A percentile compares a stretch with the other conserved stretches of the same genome.
These are phyloP conservation scores for Lacerta agilis DNA, from an alignment of 2,797 vertebrate species.

Conservation along the genomic window DNA sequence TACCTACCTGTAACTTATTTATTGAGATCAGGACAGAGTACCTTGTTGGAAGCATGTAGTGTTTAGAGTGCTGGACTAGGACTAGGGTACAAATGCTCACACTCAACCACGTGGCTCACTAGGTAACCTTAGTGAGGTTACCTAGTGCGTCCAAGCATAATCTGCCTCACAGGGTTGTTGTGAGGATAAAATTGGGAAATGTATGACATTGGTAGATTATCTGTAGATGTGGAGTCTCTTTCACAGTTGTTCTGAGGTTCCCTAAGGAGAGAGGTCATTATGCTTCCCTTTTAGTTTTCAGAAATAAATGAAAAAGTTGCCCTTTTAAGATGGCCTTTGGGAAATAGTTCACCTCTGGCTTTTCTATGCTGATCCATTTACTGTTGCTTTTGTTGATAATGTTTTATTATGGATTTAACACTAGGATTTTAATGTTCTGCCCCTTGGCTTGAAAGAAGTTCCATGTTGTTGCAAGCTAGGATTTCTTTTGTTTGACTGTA, in stretches of 20 bases:
- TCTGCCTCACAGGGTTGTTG: too few relatives aligned
- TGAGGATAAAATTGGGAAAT: too few relatives aligned
- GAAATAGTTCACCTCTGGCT: not conserved
- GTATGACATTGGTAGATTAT: not conserved
- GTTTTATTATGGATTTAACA: not conserved
- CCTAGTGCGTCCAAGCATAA: too few relatives aligned
- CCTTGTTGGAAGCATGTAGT: not conserved
- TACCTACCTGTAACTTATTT: too few relatives aligned
- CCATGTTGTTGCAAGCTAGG: not conserved
- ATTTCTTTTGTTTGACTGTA: not conserved
- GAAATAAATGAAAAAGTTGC: too few relatives aligned
- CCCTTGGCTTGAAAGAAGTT: not conserved
- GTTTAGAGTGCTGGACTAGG: too few relatives aligned
- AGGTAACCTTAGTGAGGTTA: too few relatives aligned
- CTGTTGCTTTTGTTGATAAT: not conserved
- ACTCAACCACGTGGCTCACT: too few relatives aligned
- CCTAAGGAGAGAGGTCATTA: not conserved
- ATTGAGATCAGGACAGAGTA: not conserved
- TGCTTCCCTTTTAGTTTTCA: not conserved
- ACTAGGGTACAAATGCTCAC: too few relatives aligned
- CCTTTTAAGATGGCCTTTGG: not conserved
- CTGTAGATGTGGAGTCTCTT: not conserved
- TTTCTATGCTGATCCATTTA: not conserved
- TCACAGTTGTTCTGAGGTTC: not conserved
- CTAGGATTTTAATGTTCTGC: not conserved